These are phyloP conservation scores for Xestia sexstrigata DNA, from an alignment of 2,888 invertebrate species.

Conservation along the genomic window DNA sequence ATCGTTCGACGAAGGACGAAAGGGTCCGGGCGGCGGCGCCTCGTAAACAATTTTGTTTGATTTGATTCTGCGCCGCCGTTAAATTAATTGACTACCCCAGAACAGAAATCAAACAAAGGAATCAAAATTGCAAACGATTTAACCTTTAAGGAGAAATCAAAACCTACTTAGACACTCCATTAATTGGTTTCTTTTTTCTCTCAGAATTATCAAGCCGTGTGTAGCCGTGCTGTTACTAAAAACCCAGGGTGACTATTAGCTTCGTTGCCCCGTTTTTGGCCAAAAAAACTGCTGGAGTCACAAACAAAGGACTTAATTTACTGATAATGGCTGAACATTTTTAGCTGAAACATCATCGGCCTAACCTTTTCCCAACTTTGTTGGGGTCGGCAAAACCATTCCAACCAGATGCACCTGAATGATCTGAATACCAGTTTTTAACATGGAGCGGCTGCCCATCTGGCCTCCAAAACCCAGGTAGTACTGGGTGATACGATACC, in stretches of 20 bases:
- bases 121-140: slow-evolving; percentile 23
- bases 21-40: slow-evolving; percentile 9
- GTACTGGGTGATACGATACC: not conserved
- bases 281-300: not conserved
- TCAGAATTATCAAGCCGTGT: too few species aligned
- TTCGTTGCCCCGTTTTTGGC: not conserved
- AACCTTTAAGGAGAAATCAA: slow-evolving; percentile 8
- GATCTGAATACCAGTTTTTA: not conserved
- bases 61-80: slow-evolving; percentile 31
- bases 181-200: slow-evolving; percentile 4
- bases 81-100: slow-evolving; percentile 32
- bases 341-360: not conserved
- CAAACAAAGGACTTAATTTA: not conserved
- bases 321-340: not conserved
- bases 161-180: not conserved
- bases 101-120: slow-evolving; percentile 38
- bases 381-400: not conserved
- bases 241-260: not conserved
- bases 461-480: not conserved
- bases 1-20: slow-evolving; percentile 34
- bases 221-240: too few species aligned
- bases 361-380: too few species aligned
- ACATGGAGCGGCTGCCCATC: too few species aligned
- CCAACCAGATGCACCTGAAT: not conserved
- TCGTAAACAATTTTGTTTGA: slow-evolving; percentile 46